A percentile compares a stretch with the other conserved stretches of the same genome.
Evolutionary conservation across 2,888 invertebrate genomes (phyloP).

Genomic region (Andrena bicolor): DNA sequence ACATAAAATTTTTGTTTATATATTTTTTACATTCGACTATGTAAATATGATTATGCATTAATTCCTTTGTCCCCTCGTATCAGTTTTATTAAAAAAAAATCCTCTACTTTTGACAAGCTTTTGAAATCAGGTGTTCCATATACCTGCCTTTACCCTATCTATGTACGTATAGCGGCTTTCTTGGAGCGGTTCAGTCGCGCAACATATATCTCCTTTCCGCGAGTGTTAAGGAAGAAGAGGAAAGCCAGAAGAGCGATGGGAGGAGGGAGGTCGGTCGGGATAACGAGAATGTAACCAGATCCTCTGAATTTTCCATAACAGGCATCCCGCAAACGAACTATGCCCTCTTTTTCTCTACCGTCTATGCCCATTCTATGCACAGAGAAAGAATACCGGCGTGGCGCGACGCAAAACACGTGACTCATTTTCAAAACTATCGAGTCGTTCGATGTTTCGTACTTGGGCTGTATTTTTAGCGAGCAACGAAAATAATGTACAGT

Average conservation of each 20-base stretch:
- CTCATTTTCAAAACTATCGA: not conserved
- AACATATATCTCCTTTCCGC: constrained; percentile 36
- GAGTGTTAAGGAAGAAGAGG: constrained; percentile 22
- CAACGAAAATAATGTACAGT: not conserved
- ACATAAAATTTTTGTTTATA: too few relatives aligned
- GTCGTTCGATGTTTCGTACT: not conserved
- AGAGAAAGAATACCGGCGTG: not conserved
- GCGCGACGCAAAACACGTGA: not conserved
- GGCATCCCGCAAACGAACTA: constrained; percentile 43
- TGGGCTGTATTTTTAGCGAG: not conserved
- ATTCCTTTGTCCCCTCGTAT: too few relatives aligned
- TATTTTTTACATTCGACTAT: too few relatives aligned
- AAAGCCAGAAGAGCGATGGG: constrained; percentile 38
- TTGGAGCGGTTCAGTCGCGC: not conserved
- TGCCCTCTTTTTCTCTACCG: not conserved
- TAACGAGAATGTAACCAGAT: constrained; percentile 69
- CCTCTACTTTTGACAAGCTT: too few relatives aligned
- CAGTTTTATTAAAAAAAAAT: too few relatives aligned
- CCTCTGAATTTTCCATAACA: constrained; percentile 68
- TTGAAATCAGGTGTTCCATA: not conserved
- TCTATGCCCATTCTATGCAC: not conserved
- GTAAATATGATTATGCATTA: too few relatives aligned
- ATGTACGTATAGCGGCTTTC: not conserved
- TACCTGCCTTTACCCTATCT: not conserved
- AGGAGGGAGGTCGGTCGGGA: constrained; percentile 42